These are phyloP conservation scores for Tichodroma muraria DNA, from an alignment of 2,113 vertebrate genomes.

Conservation along the genomic window DNA sequence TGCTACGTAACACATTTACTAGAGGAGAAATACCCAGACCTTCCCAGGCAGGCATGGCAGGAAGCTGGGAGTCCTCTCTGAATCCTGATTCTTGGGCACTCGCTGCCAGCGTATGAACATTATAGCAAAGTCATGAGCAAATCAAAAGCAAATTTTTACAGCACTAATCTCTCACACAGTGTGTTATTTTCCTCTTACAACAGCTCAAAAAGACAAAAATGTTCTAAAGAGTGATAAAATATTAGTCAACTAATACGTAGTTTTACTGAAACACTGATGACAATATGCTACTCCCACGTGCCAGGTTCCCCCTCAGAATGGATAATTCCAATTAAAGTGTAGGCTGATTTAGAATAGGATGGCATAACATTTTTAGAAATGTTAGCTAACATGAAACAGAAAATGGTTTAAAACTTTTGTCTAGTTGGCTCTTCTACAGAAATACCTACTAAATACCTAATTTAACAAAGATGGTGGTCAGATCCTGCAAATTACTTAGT, in stretches of 20 bases:
- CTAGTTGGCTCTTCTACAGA: background rate
- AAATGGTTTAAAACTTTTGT: background rate
- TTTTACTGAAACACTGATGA: background rate
- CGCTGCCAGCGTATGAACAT: fast-evolving
- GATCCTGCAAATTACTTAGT: background rate
- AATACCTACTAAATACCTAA: background rate
- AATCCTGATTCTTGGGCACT: background rate
- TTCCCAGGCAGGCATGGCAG: background rate
- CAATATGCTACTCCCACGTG: background rate
- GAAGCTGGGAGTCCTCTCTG: background rate
- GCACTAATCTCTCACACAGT: background rate
- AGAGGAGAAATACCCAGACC: background rate
- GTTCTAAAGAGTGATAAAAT: background rate
- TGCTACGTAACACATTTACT: background rate
- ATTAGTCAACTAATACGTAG: fast-evolving
- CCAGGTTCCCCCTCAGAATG: background rate
- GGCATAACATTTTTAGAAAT: background rate
- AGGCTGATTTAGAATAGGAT: background rate
- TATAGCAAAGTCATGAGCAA: background rate
- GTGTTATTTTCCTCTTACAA: background rate
- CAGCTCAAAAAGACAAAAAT: background rate
- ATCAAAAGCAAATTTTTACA: background rate
- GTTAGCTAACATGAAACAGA: background rate
- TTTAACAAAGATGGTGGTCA: background rate
- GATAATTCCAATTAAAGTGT: background rate